These are phyloP conservation scores for Triplophysa dalaica DNA, from an alignment of 2,113 vertebrate genomes.

Conservation along the genomic window DNA sequence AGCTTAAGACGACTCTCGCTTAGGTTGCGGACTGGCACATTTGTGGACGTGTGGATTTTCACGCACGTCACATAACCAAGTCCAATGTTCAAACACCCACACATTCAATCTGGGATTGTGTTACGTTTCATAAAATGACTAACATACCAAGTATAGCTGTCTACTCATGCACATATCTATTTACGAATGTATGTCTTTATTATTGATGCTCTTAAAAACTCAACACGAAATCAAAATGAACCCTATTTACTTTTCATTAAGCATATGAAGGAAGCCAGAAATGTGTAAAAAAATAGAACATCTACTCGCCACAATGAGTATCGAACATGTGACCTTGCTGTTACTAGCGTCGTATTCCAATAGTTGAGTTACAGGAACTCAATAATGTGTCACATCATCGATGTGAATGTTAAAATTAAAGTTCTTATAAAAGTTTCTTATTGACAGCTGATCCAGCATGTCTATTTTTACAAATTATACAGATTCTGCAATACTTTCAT, in stretches of 20 bases:
- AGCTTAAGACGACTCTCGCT: slow-evolving; percentile 3
- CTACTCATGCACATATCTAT: not conserved
- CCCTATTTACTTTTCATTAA: slow-evolving; percentile 2
- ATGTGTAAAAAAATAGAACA: too few relatives aligned
- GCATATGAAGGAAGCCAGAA: too few relatives aligned
- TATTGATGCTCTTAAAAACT: not conserved
- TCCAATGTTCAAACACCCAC: slow-evolving; percentile 34
- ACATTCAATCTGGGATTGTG: slow-evolving; percentile 27
- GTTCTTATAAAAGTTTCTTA: too few relatives aligned
- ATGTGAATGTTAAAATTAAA: too few relatives aligned
- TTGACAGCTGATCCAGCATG: too few relatives aligned
- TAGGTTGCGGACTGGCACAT: slow-evolving; percentile 9
- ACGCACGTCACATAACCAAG: slow-evolving; percentile 22
- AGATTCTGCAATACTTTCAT: too few relatives aligned
- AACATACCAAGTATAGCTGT: slow-evolving; percentile 10
- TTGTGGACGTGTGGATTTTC: slow-evolving; percentile 29
- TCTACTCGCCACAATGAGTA: too few relatives aligned
- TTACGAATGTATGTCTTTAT: not conserved
- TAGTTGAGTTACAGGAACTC: too few relatives aligned
- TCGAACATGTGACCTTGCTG: too few relatives aligned
- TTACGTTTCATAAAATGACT: slow-evolving; percentile 29
- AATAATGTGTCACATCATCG: too few relatives aligned
- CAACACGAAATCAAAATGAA: not conserved
- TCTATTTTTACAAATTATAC: too few relatives aligned
- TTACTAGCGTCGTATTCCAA: too few relatives aligned